Evolutionary conservation across 2,113 vertebrate species (phyloP), one percentile per base, ranked within the genome.

Genomic region (Prolemur simus): DNA sequence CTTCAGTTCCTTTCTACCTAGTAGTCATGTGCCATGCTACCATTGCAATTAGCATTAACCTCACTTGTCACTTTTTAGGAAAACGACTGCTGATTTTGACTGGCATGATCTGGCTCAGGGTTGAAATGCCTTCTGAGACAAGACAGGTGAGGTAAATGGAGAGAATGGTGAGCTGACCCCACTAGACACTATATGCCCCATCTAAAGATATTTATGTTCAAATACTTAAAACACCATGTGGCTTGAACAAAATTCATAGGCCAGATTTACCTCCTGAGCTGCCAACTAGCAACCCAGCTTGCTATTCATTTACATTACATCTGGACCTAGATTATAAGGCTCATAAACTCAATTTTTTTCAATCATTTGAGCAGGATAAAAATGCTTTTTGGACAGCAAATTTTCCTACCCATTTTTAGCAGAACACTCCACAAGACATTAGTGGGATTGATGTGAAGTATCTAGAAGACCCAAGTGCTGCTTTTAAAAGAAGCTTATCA

Each of bases 401-500:
- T 32, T 84, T 95, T 63, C 66, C 58, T 49, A 92, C 34, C 29
- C 17, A 84, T 47, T 92, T 92, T 89, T 92, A 92, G 87, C 83
- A 92, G 71, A 89, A 82, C 93, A 86, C 64, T 60, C 92, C 56
- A 52, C 11, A 73, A 74, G 85, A 27, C 39, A 39, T 88, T 66
- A 63, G 52, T 73, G 52, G 64, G 17, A 63, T 32, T 63, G 37
- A 34, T 6, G 12, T 37, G 80, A 71, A n/a, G 32, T 73, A 58
- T 58, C 63, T 63, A 85, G 42, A 88, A 68, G 66, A 23, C 34
- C 42, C 29, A 64, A 69, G 23, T 34, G 77, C 69, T 94, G 54
- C 47, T 92, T 97, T 94, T 56, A 73, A 95, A 91, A 91, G 76
- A 87, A 47, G 18, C n/a, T 89, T 82, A 84, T 97, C 91, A 42